Percentiles rank a stretch among this genome's conserved stretches.
These are phyloP conservation scores for Apis dorsata DNA, from an alignment of 1,140 invertebrate genomes.

Conservation along the genomic window DNA sequence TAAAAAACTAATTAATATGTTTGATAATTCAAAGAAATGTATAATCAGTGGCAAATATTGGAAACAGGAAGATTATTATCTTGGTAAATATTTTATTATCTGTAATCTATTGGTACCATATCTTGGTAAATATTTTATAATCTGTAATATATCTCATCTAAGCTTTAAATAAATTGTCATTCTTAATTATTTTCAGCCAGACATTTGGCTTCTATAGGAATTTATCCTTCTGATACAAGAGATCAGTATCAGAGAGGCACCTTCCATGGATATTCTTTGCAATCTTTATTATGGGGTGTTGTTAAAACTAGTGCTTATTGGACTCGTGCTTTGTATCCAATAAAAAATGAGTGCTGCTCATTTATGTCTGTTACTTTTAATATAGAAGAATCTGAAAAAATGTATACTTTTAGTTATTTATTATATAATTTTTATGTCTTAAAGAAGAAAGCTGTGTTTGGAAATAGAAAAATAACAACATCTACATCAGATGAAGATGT, in stretches of 20 bases:
- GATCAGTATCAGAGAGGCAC: slow-evolving; percentile 76
- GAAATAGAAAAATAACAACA: slow-evolving; percentile 72
- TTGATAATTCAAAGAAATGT: slow-evolving; percentile 76
- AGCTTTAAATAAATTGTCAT: not conserved
- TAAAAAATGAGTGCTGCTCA: slow-evolving; percentile 76
- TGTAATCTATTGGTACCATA: too few relatives aligned
- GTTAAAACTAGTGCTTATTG: slow-evolving; percentile 77
- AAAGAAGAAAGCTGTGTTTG: slow-evolving; percentile 65
- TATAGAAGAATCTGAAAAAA: slow-evolving; percentile 77
- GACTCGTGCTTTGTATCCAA: slow-evolving; percentile 77
- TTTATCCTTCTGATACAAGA: slow-evolving; percentile 79
- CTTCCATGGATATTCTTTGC: slow-evolving; percentile 80
- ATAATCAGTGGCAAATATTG: slow-evolving; percentile 78
- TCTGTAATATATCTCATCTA: not conserved
- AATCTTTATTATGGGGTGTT: slow-evolving; percentile 78
- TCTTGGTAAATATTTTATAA: slow-evolving; percentile 73
- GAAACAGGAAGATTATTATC: slow-evolving; percentile 82
- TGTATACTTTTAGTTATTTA: slow-evolving; percentile 79
- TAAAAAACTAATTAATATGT: slow-evolving; percentile 71
- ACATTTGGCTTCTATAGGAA: slow-evolving; percentile 76
- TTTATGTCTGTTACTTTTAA: slow-evolving; percentile 77
- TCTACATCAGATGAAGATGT: slow-evolving; percentile 73
- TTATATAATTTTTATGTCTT: slow-evolving; percentile 78
- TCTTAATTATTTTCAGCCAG: slow-evolving; percentile 72
- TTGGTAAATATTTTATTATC: slow-evolving; percentile 71